phyloP scores from a whole-genome alignment of 1,140 invertebrate genomes.

The Andrena cerasifolii region DNA sequence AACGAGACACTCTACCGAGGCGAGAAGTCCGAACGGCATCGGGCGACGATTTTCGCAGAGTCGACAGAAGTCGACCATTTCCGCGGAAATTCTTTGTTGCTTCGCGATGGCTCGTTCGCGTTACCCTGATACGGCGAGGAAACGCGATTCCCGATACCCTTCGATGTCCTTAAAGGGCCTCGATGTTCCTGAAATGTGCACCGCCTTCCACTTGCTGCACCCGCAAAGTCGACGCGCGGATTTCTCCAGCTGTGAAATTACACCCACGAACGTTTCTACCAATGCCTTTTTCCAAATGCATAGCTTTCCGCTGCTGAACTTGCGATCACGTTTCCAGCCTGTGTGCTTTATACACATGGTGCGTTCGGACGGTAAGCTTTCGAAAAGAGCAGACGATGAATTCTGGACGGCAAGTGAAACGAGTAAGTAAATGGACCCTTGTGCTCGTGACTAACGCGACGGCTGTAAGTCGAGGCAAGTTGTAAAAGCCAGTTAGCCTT shows the following conservation, averaged over 20 bases:
- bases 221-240: neutral
- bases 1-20: neutral
- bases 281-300: too few species aligned
- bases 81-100: too few species aligned
- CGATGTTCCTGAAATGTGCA: neutral
- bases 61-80: neutral
- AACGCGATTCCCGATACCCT: conserved; percentile 6
- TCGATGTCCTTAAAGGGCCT: neutral
- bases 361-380: too few species aligned
- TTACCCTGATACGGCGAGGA: neutral
- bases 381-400: conserved; percentile 4
- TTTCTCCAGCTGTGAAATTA: too few species aligned
- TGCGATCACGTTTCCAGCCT: too few species aligned
- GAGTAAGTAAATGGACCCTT: too few species aligned
- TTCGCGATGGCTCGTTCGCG: conserved; percentile 1
- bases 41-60: conserved; percentile 3
- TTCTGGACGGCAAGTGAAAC: too few species aligned
- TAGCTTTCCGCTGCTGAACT: too few species aligned
- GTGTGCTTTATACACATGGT: too few species aligned
- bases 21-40: neutral
- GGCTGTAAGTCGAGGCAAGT: neutral
- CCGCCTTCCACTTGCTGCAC: neutral
- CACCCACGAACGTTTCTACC: too few species aligned
- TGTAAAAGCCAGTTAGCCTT: conserved; percentile 17
- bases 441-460: too few species aligned